These are phyloP conservation scores for Phylloscopus trochiloides DNA, from an alignment of 2,113 vertebrate species.

Conservation along the genomic window DNA sequence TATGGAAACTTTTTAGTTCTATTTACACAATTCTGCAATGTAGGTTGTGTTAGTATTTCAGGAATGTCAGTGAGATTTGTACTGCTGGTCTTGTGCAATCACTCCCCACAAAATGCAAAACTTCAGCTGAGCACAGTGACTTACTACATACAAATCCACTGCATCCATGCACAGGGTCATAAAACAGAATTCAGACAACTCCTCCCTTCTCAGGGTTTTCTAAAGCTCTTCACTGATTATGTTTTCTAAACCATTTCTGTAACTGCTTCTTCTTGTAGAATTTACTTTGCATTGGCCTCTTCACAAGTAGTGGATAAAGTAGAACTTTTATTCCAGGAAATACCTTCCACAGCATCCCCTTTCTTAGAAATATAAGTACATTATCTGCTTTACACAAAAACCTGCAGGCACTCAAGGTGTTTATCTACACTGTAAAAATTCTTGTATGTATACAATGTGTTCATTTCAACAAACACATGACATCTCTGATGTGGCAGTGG, in stretches of 20 bases:
- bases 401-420: background rate
- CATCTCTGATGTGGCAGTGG: background rate
- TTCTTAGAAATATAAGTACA: background rate
- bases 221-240: background rate
- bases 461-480: background rate
- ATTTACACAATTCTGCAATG: background rate
- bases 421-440: background rate
- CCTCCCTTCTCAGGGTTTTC: background rate
- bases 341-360: background rate
- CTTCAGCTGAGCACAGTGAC: background rate
- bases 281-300: background rate
- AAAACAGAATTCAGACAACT: background rate
- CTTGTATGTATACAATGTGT: background rate
- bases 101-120: background rate
- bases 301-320: background rate
- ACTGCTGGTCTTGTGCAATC: background rate
- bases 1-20: background rate
- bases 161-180: background rate
- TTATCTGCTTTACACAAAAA: background rate
- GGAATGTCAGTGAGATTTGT: background rate
- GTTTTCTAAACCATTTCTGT: background rate
- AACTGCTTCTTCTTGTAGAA: background rate
- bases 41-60: background rate
- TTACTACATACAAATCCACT: background rate
- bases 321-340: background rate